A percentile compares a stretch with the other conserved stretches of the same genome.
Evolutionary conservation across 2,888 invertebrate species (phyloP).

Genomic region (Drosophila macrospina): DNA sequence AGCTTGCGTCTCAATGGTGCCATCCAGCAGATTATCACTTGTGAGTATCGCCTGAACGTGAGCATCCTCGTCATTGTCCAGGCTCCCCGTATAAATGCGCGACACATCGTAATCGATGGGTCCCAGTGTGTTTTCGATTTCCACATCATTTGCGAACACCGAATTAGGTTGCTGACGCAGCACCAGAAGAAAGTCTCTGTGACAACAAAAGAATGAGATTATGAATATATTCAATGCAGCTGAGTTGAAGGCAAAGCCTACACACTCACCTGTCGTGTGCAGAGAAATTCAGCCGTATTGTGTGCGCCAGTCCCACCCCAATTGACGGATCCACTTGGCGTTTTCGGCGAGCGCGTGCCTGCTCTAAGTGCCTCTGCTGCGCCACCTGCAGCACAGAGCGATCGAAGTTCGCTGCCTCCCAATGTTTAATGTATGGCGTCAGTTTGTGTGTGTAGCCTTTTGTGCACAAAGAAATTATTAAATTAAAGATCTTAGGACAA

Average conservation of each 20-base stretch:
- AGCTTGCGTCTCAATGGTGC: constrained; percentile 91
- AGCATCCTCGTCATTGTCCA: constrained; percentile 94
- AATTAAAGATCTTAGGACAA: constrained; percentile 5
- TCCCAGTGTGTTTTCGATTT: constrained; percentile 91
- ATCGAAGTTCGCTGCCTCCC: constrained; percentile 92
- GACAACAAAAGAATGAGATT: constrained; percentile 82
- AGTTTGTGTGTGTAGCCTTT: constrained; percentile 87
- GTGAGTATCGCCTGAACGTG: constrained; percentile 94
- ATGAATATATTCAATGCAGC: constrained; percentile 19
- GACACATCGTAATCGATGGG: constrained; percentile 90
- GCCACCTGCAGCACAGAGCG: constrained; percentile 84
- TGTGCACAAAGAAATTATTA: constrained; percentile 74
- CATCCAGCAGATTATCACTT: constrained; percentile 94
- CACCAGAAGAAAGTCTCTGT: constrained; percentile 91
- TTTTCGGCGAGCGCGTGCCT: constrained; percentile 84
- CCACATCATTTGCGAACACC: constrained; percentile 91
- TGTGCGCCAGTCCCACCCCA: constrained; percentile 84
- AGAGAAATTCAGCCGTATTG: constrained; percentile 84
- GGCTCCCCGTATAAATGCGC: constrained; percentile 91
- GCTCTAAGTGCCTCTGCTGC: constrained; percentile 84
- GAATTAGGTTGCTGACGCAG: constrained; percentile 90
- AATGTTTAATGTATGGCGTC: constrained; percentile 92
- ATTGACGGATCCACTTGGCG: constrained; percentile 79
- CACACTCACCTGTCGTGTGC: constrained; percentile 85
- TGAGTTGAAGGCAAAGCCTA: constrained; percentile 6